Conservation (phyloP, 2,888 invertebrate genomes). For the Lochmaea crataegi region DNA sequence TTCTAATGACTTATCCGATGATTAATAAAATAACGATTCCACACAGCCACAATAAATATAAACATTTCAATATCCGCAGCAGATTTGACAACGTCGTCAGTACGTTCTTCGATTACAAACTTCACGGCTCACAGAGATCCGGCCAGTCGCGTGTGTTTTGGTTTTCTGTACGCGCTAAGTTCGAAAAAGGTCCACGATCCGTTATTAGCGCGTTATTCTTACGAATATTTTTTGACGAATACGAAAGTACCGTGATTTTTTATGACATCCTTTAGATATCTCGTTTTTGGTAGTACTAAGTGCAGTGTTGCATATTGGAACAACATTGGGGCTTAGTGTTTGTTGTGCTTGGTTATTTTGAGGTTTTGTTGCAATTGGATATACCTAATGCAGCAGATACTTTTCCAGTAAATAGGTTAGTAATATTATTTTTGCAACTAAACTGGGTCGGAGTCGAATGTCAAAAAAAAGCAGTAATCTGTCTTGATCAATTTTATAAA, state of each 20-base stretch:
- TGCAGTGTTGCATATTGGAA: slow-evolving; percentile 9
- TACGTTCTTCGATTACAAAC: slow-evolving; percentile 40
- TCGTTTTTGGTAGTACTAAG: slow-evolving; percentile 14
- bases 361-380: neutral
- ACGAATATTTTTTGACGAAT: slow-evolving; percentile 33
- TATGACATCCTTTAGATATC: slow-evolving; percentile 25
- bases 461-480: too few relatives aligned
- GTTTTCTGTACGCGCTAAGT: slow-evolving; percentile 33
- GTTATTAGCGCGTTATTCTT: slow-evolving; percentile 29
- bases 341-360: neutral
- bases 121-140: slow-evolving; percentile 39
- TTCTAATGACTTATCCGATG: neutral
- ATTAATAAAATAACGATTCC: neutral
- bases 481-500: too few relatives aligned
- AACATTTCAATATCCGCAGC: slow-evolving; percentile 6
- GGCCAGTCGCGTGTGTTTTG: slow-evolving; percentile 45
- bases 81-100: slow-evolving; percentile 28
- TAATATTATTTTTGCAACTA: neutral
- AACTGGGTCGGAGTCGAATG: too few relatives aligned
- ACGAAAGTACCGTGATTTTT: slow-evolving; percentile 34
- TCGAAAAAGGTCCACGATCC: slow-evolving; percentile 40
- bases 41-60: neutral
- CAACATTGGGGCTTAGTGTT: neutral
- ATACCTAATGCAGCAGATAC: neutral
- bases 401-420: slow-evolving; percentile 6